phyloP scores from a whole-genome alignment of 2,888 invertebrate genomes.

The Bembecia ichneumoniformis region DNA sequence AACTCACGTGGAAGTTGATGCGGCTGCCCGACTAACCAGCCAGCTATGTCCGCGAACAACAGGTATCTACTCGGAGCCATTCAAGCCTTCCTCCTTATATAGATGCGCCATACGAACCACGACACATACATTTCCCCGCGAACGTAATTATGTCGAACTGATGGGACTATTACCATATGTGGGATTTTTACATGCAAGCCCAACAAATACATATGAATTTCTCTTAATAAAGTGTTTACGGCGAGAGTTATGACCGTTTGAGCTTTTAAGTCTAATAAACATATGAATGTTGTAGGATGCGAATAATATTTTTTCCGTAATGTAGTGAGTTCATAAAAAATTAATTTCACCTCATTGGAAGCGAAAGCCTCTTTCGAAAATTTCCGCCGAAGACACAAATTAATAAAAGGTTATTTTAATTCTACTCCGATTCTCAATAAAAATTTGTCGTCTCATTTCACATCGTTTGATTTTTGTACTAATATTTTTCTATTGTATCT shows the following conservation, averaged over 20 bases:
- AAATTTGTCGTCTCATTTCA: too few species aligned
- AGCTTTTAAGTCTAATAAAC: too few species aligned
- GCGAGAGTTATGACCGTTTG: neutral
- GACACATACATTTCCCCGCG: neutral
- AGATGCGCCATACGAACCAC: neutral
- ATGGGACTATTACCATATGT: neutral
- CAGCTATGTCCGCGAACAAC: constrained; percentile 16
- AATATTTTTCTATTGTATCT: too few species aligned
- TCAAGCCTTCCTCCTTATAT: neutral
- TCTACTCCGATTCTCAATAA: too few species aligned
- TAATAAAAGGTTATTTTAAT: too few species aligned
- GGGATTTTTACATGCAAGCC: neutral
- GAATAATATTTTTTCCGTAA: too few species aligned
- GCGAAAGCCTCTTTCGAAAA: too few species aligned
- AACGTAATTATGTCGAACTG: neutral
- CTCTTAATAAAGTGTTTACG: neutral
- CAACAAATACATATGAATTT: neutral
- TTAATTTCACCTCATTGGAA: too few species aligned
- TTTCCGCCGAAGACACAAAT: too few species aligned
- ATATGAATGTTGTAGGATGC: too few species aligned
- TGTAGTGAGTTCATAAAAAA: too few species aligned
- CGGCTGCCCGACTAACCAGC: constrained; percentile 10
- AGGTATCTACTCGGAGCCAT: constrained; percentile 20
- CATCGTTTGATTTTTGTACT: too few species aligned
- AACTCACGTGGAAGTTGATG: constrained; percentile 7